Conservation (phyloP, 2,113 vertebrate species). For the Panthera tigris region DNA sequence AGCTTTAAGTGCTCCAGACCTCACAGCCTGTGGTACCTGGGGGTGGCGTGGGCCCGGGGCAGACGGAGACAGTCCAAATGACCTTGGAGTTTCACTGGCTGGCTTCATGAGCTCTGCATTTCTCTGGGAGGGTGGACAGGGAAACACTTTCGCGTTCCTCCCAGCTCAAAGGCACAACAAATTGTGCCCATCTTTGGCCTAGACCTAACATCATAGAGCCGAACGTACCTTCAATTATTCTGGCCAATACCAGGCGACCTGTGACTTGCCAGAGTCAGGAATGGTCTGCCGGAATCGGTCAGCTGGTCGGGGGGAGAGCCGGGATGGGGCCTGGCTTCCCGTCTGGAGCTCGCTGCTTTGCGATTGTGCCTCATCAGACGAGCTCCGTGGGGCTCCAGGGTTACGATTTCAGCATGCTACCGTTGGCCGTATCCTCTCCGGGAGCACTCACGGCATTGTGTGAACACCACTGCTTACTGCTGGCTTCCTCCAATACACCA, state of each 20-base stretch:
- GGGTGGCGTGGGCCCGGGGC: accelerated
- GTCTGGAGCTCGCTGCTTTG: not conserved
- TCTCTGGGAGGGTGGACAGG: not conserved
- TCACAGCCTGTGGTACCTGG: accelerated
- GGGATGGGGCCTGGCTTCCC: not conserved
- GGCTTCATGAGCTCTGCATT: accelerated
- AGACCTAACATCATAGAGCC: not conserved
- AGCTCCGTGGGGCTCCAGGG: not conserved
- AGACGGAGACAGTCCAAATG: not conserved
- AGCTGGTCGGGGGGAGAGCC: not conserved
- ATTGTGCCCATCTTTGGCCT: not conserved
- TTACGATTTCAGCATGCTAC: accelerated
- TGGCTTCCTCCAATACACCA: not conserved
- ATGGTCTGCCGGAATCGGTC: not conserved
- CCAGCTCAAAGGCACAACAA: not conserved
- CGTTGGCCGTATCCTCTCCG: too few relatives aligned
- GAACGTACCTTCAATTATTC: not conserved
- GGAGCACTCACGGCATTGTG: accelerated
- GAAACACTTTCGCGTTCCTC: not conserved
- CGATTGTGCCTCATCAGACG: not conserved
- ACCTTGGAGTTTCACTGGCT: accelerated
- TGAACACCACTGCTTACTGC: not conserved
- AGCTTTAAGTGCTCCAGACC: too few relatives aligned
- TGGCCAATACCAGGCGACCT: too few relatives aligned
- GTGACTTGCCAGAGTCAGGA: not conserved